Evolutionary conservation across 2,113 vertebrate species (phyloP), one percentile per base, ranked within the genome.

Genomic region (Sterna hirundo): DNA sequence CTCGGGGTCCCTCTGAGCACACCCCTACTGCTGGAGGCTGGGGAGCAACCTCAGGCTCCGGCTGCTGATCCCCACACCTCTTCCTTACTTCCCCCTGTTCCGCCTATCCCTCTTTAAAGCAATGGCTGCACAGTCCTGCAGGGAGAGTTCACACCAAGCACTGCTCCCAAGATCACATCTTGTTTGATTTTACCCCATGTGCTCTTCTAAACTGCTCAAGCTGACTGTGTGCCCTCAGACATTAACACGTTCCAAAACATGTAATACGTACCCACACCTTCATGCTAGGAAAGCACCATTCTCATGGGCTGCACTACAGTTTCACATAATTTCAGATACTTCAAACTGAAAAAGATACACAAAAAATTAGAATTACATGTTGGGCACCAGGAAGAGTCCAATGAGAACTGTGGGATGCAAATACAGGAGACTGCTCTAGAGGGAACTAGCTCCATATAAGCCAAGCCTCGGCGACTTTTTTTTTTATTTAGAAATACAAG

Each of bases 161-260:
- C n/a, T 3, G 4, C 57, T 93, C n/a, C 62, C 5, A 5, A 15
- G 30, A 19, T 30, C 54, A 13, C 13, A 3, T 14, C 55, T 58
- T 38, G 27, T 23, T 34, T 47, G 46, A 14, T 26, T 30, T 47
- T 12, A 29, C 29, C 6, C 27, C 11, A 1, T 0, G 0, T 25
- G 55, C 17, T 68, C 36, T 82, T 68, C 44, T 10, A 10, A 70
- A n/a, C 25, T 14, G 15, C 34, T 54, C 42, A 1, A 42, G 82
- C 32, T 49, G 64, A 22, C 23, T 7, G 7, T 10, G 17, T 1
- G 5, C 49, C 29, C n/a, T 36, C 77, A 46, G 32, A 29, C 6
- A 2, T 42, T 21, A 29, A 13, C 1, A 0, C 38, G 2, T 16
- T 26, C 44, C 57, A 46, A 27, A 85, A 30, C 2, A 1, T 0